Evolutionary conservation across 2,113 vertebrate species (phyloP), one percentile per base, ranked within the genome.

Genomic region (Lagenorhynchus albirostris): DNA sequence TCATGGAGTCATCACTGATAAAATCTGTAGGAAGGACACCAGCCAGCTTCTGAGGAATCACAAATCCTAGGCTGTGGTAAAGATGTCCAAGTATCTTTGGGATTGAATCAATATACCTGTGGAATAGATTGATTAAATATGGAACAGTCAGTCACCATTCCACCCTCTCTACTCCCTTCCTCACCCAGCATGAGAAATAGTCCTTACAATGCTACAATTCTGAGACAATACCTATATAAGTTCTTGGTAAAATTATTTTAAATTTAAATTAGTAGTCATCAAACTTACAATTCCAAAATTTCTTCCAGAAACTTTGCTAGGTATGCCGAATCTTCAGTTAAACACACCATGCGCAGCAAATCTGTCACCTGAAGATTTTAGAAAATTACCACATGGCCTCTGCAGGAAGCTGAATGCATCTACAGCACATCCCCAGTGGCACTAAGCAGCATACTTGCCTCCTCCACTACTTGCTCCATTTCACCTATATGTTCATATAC

Each of bases 1-100:
- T 97, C 83, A 99, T 7, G 0, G 99, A 99, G 50, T 99, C 99
- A 74, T 99, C 99, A 31, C 99, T 99, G 97, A 99, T 99, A 98
- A 99, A 99, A 93, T 99, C 99, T 36, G 99, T 83, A 38, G 99
- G 99, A 91, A 99, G 99, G 88, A 99, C 98, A 6, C 98, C 98
- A n/a, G 98, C 97, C 95, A 99, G 98, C 47, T 98, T 99, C 0
- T 98, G 98, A 2, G 99, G 99, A 89, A 99, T 98, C 98, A 98
- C 99, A 9, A 99, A 99, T 36, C 99, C 99, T 1, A 99, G 98
- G 95, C 99, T 99, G 53, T 99, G 98, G 82, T 99, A 99, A 87
- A 99, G 98, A 12, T 99, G 98, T 76, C 99, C 99, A 21, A 99
- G 99, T 1, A 98, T 99, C 98, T 98, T 99, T 0, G 99, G 99